Evolutionary conservation across 2,888 invertebrate species (phyloP).

Genomic region (Selenia dentaria): DNA sequence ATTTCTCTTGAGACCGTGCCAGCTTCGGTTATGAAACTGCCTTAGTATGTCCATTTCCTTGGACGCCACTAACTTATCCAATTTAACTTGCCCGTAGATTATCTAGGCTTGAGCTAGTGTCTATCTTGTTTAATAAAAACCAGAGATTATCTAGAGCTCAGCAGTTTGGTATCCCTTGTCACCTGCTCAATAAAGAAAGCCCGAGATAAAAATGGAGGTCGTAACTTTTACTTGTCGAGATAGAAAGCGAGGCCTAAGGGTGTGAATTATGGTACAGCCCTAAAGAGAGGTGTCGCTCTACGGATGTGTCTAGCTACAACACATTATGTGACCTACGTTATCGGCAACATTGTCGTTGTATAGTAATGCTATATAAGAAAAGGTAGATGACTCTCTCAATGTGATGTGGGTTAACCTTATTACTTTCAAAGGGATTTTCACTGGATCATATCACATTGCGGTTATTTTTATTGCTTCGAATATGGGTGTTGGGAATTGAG

Average conservation of each 20-base stretch:
- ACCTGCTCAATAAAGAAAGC: constrained; percentile 25
- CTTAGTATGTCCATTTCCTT: constrained; percentile 35
- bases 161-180: constrained; percentile 22
- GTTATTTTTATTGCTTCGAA: constrained; percentile 16
- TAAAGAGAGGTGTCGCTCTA: constrained; percentile 7
- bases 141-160: constrained; percentile 23
- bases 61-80: constrained; percentile 41
- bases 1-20: constrained; percentile 48
- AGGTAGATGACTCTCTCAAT: constrained; percentile 15
- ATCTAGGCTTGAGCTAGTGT: constrained; percentile 11
- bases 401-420: constrained; percentile 21
- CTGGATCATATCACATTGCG: constrained; percentile 15
- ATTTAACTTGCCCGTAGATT: constrained; percentile 44
- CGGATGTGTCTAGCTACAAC: constrained; percentile 12
- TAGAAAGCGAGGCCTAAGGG: constrained; percentile 8
- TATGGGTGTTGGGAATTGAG: constrained; percentile 4
- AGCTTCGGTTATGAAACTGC: constrained; percentile 33
- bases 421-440: constrained; percentile 12
- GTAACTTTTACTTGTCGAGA: constrained; percentile 21
- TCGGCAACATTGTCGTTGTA: constrained; percentile 14
- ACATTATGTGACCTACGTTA: constrained; percentile 17
- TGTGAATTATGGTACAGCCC: constrained; percentile 19
- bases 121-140: constrained; percentile 29
- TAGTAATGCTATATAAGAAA: constrained; percentile 17
- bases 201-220: constrained; percentile 20